Evolutionary conservation across 2,797 vertebrate species (phyloP).

Genomic region (Macropodus opercularis): DNA sequence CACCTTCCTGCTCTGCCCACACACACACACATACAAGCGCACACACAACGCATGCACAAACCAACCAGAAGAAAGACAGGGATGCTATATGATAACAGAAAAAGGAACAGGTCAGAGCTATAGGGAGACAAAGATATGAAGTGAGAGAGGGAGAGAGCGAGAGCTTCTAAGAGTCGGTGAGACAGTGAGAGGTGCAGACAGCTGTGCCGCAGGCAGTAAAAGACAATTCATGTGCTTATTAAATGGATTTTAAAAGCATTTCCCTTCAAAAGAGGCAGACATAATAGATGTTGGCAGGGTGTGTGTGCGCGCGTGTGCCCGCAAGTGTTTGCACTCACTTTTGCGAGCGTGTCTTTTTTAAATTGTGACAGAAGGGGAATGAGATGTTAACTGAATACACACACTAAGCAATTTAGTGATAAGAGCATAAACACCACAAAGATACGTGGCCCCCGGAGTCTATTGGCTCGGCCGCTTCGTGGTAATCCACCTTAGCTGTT

Average conservation of each 20-base stretch:
- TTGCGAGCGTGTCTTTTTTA: conserved; percentile 8
- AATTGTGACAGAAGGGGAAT: neutral
- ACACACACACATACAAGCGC: too few species aligned
- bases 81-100: conserved; percentile 11
- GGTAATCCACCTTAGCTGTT: neutral
- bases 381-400: conserved; percentile 17
- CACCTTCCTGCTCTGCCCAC: too few species aligned
- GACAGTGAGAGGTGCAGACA: conserved; percentile 42
- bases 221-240: conserved; percentile 69
- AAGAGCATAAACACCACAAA: conserved; percentile 15
- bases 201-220: conserved; percentile 64
- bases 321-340: conserved; percentile 13
- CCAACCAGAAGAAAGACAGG: neutral
- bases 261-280: conserved; percentile 52
- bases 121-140: conserved; percentile 26
- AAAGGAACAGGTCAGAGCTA: conserved; percentile 40
- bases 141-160: conserved; percentile 25
- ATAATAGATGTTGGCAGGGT: conserved; percentile 31
- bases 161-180: conserved; percentile 28
- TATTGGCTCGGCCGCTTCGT: neutral
- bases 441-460: conserved; percentile 4
- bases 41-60: neutral
- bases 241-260: conserved; percentile 75
- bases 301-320: neutral
- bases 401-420: conserved; percentile 11